These are phyloP conservation scores for Speoplatyrhinus poulsoni DNA, from an alignment of 2,113 vertebrate species.

Conservation along the genomic window DNA sequence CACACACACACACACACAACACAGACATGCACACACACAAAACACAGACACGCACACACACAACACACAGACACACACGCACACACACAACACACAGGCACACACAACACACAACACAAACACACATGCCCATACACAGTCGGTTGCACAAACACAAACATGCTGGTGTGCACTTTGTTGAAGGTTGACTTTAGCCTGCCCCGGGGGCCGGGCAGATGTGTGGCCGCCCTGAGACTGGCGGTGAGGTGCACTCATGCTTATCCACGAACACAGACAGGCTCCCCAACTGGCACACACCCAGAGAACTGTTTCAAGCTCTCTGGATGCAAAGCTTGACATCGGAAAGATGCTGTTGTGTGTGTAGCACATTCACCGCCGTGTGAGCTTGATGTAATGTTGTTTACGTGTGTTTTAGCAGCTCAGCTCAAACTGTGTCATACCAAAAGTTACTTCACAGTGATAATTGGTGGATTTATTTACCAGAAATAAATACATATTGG, in stretches of 20 bases:
- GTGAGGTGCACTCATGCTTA: conserved; percentile 22
- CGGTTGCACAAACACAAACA: conserved; percentile 2
- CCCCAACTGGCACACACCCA: conserved; percentile 3
- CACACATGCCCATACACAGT: not conserved
- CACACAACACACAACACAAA: not conserved
- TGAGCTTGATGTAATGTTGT: not conserved
- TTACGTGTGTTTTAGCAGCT: not conserved
- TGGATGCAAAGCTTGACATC: not conserved
- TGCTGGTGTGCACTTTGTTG: not conserved
- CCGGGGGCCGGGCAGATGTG: conserved; percentile 30
- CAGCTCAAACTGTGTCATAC: no score
- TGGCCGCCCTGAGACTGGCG: conserved; percentile 25
- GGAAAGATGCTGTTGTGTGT: conserved; percentile 32
- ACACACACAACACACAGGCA: not conserved
- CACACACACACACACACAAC: not conserved
- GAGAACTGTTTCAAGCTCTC: not conserved
- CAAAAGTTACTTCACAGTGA: no score
- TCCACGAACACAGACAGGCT: conserved; percentile 22
- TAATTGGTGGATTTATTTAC: no score
- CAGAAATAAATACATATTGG: no score
- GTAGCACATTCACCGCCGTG: not conserved
- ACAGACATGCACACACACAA: not conserved
- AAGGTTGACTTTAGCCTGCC: conserved; percentile 33
- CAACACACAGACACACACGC: not conserved
- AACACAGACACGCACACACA: not conserved